These are phyloP conservation scores for Ptychobarbus kaznakovi DNA, from an alignment of 2,797 vertebrate genomes.

Conservation along the genomic window DNA sequence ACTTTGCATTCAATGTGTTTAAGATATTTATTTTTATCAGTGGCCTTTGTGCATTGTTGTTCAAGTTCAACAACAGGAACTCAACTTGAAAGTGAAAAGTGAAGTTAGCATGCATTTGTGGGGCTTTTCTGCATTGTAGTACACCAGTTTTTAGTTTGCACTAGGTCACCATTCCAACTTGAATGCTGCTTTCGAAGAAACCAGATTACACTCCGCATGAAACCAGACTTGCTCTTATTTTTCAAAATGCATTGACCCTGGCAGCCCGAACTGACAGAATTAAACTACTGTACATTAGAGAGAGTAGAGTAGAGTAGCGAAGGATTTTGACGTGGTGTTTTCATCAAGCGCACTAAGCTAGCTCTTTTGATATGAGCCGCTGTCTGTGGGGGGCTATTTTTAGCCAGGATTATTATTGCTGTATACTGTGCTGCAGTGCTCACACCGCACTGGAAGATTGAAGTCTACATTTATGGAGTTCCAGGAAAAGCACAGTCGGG, in stretches of 20 bases:
- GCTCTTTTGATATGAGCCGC: slow-evolving; percentile 52
- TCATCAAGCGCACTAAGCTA: slow-evolving; percentile 34
- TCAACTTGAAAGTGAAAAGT: background rate
- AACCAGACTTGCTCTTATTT: background rate
- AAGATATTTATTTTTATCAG: background rate
- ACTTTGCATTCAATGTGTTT: background rate
- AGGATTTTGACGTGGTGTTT: slow-evolving; percentile 36
- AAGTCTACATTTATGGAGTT: slow-evolving; percentile 33
- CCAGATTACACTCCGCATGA: background rate
- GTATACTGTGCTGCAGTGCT: slow-evolving; percentile 47
- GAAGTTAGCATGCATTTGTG: background rate
- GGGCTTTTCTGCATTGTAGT: background rate
- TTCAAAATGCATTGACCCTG: background rate
- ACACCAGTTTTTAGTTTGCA: background rate
- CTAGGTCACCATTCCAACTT: background rate
- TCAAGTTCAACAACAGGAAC: background rate
- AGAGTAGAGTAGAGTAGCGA: background rate
- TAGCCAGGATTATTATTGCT: slow-evolving; percentile 64
- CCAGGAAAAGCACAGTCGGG: background rate
- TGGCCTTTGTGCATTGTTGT: background rate
- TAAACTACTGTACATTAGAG: slow-evolving; percentile 18
- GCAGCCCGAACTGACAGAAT: slow-evolving; percentile 5
- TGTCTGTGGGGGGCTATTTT: slow-evolving; percentile 59
- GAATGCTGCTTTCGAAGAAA: slow-evolving; percentile 4
- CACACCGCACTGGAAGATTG: slow-evolving; percentile 14